These are phyloP conservation scores for Dryomyza anilis DNA, from an alignment of 2,888 invertebrate species.

Conservation along the genomic window DNA sequence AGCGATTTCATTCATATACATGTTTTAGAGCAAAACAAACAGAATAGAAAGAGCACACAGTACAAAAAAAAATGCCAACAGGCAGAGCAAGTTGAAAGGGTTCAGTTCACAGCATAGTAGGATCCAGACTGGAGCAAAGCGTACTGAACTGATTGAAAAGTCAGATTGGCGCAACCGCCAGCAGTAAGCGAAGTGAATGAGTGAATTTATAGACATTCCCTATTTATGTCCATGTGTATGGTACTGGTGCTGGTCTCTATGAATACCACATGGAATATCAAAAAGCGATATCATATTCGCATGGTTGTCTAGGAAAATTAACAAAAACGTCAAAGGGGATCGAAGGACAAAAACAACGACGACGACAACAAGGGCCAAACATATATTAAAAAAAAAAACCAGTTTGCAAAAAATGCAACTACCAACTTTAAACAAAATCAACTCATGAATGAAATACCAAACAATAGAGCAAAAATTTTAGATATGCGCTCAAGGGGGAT, in stretches of 20 bases:
- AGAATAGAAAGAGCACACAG: not conserved
- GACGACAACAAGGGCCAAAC: not conserved
- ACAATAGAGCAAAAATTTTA: not conserved
- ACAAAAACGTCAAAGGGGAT: not conserved
- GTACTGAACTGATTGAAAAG: conserved; percentile 9
- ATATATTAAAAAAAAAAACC: not conserved
- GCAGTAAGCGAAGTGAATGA: no score
- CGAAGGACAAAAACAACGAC: no score
- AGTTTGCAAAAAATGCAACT: not conserved
- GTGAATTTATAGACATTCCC: no score
- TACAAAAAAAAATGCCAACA: not conserved
- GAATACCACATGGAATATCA: no score
- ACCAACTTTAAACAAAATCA: not conserved
- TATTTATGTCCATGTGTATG: no score
- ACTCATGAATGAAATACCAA: not conserved
- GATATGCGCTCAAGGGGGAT: not conserved
- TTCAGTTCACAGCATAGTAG: no score
- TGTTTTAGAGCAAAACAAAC: not conserved
- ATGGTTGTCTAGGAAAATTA: not conserved
- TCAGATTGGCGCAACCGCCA: not conserved
- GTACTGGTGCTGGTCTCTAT: no score
- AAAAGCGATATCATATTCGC: not conserved
- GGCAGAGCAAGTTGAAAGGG: no score
- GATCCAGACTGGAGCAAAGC: not conserved
- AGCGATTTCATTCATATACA: not conserved